Evolutionary conservation across 2,888 invertebrate genomes (phyloP).

Genomic region (Syrista parreyssii): DNA sequence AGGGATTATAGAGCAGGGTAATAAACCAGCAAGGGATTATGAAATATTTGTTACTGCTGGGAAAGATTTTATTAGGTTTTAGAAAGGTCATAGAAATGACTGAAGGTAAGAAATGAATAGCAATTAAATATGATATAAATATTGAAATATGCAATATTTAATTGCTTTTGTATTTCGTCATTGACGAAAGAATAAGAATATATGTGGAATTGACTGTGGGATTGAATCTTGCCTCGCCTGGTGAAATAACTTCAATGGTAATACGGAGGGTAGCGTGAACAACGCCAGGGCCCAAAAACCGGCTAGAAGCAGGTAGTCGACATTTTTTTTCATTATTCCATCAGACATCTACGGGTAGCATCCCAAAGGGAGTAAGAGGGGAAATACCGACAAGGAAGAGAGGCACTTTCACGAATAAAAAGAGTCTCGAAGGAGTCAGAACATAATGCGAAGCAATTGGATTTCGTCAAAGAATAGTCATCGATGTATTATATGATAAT

Average conservation of each 20-base stretch:
- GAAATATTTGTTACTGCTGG: background rate
- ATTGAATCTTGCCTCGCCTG: background rate
- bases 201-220: background rate
- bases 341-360: background rate
- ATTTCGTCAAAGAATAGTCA: background rate
- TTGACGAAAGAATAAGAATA: background rate
- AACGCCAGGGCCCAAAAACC: constrained; percentile 17
- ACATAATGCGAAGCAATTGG: background rate
- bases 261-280: background rate
- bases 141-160: background rate
- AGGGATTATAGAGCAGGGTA: background rate
- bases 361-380: background rate
- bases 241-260: constrained; percentile 4
- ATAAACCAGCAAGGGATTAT: background rate
- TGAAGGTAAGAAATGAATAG: too few species aligned
- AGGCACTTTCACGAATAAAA: background rate
- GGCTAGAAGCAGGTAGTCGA: constrained; percentile 31
- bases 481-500: background rate
- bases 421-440: background rate
- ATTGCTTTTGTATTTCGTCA: background rate
- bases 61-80: background rate
- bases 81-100: background rate
- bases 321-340: constrained; percentile 17
- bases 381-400: background rate
- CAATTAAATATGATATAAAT: background rate